Base-by-base conservation (phyloP, 2,888 invertebrate species). In the Leptopterna dolabrata region DNA sequence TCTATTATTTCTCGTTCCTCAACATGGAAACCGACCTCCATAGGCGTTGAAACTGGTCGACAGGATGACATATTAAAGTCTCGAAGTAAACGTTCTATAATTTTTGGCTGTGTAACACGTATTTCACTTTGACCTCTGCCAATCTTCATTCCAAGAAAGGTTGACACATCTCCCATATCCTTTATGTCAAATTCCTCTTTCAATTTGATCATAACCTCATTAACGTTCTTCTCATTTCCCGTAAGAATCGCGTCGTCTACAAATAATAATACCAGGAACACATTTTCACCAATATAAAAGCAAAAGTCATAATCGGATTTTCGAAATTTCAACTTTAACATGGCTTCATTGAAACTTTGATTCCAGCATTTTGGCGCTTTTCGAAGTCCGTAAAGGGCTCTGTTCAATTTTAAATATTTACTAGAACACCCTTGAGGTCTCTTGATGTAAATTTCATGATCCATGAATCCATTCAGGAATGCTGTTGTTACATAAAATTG, bases 81-180 rank as follows among this genome's bases (percentile, higher is more conserved):
- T 13, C 19, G 6, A 14, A 85, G 24, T 55, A 82, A 19, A 43
- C 76, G 70, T 9, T 86, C 43, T 30, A 86, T 86, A 41, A 88
- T 76, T 14, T 82, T 76, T 19, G 13, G 36, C 80, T 88, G 87
- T 24, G 13, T 47, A 9, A 83, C 27, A 6, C 16, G 24, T 16
- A 87, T 19, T 19, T 47, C 36, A 24, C 83, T 70, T 27, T 87
- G 43, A 24, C 19, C 43, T 84, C 43, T 36, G 14, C 16, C 27
- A 47, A 88, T 70, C 41, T 87, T 51, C 47, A 87, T 88, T n/a
- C 88, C 87, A 9, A 88, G 63, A 24, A 88, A 88, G 16, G 19
- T 27, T 24, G 51, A 51, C 29, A 43, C 43, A n/a, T 51, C 43
- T 30, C 87, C 85, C 27, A 88, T 19, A 55, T 84, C 41, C 30